A percentile compares a stretch with the other conserved stretches of the same genome.
Evolutionary conservation across 2,888 invertebrate genomes (phyloP).

Genomic region (Hydriomena furcata): DNA sequence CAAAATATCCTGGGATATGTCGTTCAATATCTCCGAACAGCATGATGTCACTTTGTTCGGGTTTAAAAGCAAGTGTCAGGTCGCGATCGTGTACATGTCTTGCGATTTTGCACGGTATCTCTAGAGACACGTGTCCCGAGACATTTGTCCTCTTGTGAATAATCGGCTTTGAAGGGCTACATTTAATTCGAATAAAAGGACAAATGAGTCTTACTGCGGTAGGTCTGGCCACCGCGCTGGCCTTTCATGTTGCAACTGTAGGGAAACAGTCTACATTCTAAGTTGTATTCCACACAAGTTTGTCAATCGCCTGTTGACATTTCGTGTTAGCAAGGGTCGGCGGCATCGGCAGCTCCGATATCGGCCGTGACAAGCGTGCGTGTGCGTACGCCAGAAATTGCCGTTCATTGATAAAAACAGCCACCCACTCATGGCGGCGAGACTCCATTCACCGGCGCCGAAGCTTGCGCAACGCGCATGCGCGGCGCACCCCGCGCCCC

Average conservation of each 20-base stretch:
- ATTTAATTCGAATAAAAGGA: conserved; percentile 10
- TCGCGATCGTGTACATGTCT: too few relatives aligned
- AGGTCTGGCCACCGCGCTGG: conserved; percentile 28
- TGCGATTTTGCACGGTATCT: too few relatives aligned
- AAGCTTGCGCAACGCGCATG: conserved; percentile 71
- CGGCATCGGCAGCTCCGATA: conserved; percentile 37
- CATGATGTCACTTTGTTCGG: too few relatives aligned
- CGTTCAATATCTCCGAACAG: too few relatives aligned
- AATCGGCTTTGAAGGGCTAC: too few relatives aligned
- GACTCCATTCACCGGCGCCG: conserved; percentile 79
- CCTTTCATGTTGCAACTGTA: conserved; percentile 26
- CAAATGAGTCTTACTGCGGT: conserved; percentile 23
- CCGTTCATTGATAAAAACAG: conserved; percentile 81
- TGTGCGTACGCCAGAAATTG: conserved; percentile 78
- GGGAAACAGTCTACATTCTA: conserved; percentile 29
- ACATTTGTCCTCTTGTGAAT: too few relatives aligned
- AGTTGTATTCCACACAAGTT: conserved; percentile 35
- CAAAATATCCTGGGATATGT: too few relatives aligned
- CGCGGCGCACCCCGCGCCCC: conserved; percentile 48
- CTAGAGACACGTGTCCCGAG: too few relatives aligned
- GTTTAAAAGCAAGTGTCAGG: too few relatives aligned
- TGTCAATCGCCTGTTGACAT: conserved; percentile 62
- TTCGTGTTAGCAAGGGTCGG: conserved; percentile 66
- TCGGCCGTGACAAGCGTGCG: conserved; percentile 77
- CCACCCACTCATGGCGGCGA: conserved; percentile 65